Evolutionary conservation across 2,797 vertebrate genomes (phyloP).

Genomic region (Myotis daubentonii): DNA sequence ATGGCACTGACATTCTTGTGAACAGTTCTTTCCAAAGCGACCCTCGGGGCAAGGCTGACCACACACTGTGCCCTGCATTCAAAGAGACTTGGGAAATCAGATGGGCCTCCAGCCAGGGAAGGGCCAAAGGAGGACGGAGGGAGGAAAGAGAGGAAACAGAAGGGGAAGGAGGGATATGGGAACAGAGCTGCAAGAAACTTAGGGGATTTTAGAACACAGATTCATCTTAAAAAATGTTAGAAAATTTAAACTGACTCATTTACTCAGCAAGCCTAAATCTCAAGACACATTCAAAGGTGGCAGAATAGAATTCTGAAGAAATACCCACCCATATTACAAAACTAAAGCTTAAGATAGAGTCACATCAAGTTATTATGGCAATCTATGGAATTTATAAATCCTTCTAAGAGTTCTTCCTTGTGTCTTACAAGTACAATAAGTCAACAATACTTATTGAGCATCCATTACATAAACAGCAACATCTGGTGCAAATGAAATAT

Average conservation of each 20-base stretch:
- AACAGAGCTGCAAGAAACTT: slow-evolving; percentile 47
- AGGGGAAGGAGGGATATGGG: background rate
- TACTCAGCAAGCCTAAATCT: background rate
- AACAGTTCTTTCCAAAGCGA: slow-evolving; percentile 94
- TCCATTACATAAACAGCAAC: slow-evolving; percentile 18
- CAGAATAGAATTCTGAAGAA: slow-evolving; percentile 32
- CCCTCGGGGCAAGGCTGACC: slow-evolving; percentile 97
- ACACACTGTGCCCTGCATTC: slow-evolving; percentile 94
- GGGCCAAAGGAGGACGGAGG: background rate
- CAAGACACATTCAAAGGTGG: background rate
- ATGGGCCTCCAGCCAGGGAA: slow-evolving; percentile 58
- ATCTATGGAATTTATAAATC: slow-evolving; percentile 41
- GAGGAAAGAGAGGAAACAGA: slow-evolving; percentile 24
- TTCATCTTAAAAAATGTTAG: slow-evolving; percentile 62
- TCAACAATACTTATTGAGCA: slow-evolving; percentile 27
- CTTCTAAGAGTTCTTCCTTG: slow-evolving; percentile 26
- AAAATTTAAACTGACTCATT: slow-evolving; percentile 28
- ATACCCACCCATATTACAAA: slow-evolving; percentile 45
- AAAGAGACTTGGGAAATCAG: slow-evolving; percentile 77
- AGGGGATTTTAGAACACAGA: background rate
- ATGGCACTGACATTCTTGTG: slow-evolving; percentile 98
- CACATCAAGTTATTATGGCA: background rate
- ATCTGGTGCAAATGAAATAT: slow-evolving; percentile 13
- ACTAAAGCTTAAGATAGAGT: slow-evolving; percentile 65
- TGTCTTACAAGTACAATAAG: background rate